Percentiles rank a stretch among this genome's conserved stretches.
These are phyloP conservation scores for Diabrotica virgifera DNA, from an alignment of 1,140 invertebrate genomes.

Conservation along the genomic window DNA sequence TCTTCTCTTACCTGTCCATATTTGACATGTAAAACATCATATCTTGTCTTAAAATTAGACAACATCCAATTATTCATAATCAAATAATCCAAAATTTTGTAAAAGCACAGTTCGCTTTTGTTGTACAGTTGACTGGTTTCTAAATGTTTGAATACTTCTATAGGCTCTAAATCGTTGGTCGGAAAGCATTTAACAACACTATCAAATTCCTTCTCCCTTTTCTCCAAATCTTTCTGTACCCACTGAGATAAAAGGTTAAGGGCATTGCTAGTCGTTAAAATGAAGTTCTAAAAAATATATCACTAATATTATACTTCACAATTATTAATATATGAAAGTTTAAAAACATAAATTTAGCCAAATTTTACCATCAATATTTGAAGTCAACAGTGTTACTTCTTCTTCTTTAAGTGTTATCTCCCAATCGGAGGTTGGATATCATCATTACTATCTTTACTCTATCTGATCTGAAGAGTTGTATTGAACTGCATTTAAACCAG, in stretches of 20 bases:
- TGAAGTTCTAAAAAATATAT: slow-evolving; percentile 46
- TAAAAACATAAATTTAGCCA: neutral
- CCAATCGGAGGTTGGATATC: no score
- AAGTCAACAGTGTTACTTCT: no score
- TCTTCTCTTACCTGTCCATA: slow-evolving; percentile 45
- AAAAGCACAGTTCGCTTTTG: slow-evolving; percentile 54
- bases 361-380: neutral
- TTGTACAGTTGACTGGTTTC: slow-evolving; percentile 53
- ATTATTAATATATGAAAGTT: no score
- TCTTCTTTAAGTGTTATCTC: no score
- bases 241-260: slow-evolving; percentile 54
- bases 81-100: slow-evolving; percentile 58
- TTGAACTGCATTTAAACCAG: no score
- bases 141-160: slow-evolving; percentile 51
- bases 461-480: no score
- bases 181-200: slow-evolving; percentile 54
- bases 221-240: slow-evolving; percentile 51
- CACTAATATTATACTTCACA: neutral
- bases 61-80: slow-evolving; percentile 56
- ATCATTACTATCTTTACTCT: no score
- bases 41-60: slow-evolving; percentile 53
- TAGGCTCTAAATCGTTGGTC: slow-evolving; percentile 50
- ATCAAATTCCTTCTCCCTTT: slow-evolving; percentile 53
- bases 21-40: slow-evolving; percentile 53
- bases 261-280: slow-evolving; percentile 54